A percentile compares a stretch with the other conserved stretches of the same genome.
These are phyloP conservation scores for Vesta saturnalis DNA, from an alignment of 2,888 invertebrate genomes.

Conservation along the genomic window DNA sequence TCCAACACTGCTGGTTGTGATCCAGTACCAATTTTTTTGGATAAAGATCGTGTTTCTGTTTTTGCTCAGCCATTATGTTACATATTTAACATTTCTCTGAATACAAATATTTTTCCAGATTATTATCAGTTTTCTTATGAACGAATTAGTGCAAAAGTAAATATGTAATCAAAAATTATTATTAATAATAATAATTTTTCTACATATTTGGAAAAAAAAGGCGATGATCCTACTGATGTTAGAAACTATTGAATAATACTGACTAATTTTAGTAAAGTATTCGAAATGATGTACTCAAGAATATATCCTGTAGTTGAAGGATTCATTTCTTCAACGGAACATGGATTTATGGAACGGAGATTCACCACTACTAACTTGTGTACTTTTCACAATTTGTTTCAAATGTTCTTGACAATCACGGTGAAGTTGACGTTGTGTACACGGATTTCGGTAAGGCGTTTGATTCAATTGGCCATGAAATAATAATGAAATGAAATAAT, in stretches of 20 bases:
- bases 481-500: no score
- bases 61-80: background rate
- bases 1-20: background rate
- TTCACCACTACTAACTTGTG: no score
- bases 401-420: no score
- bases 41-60: background rate
- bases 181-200: no score
- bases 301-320: no score
- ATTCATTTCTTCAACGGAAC: background rate
- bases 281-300: no score
- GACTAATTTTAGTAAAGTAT: background rate
- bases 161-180: no score
- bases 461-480: background rate
- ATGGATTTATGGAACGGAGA: conserved; percentile 10
- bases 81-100: background rate
- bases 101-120: background rate
- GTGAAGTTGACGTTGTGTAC: no score
- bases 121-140: no score
- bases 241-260: background rate
- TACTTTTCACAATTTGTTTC: no score
- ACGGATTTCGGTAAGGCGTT: conserved; percentile 14
- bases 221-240: background rate
- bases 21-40: background rate
- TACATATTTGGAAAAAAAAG: background rate
- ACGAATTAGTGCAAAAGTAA: no score